Evolutionary conservation across 1,140 invertebrate genomes (phyloP).

Genomic region (Pachypsylla venusta): DNA sequence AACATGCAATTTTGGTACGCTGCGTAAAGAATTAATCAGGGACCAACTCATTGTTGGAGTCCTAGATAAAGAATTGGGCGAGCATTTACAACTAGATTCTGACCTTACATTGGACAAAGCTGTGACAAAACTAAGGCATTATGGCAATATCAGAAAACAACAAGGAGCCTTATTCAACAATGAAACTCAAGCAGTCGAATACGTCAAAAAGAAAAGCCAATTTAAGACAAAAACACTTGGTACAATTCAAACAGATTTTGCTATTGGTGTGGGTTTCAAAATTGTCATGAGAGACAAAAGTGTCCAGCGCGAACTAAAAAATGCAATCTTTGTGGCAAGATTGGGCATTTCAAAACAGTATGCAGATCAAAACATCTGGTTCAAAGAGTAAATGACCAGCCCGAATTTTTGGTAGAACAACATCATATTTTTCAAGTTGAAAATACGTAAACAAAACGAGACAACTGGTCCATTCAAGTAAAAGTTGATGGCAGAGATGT

Average conservation of each 20-base stretch:
- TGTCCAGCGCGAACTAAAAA: neutral
- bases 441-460: neutral
- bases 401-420: neutral
- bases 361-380: neutral
- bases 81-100: slow-evolving; percentile 25
- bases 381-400: neutral
- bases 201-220: no score
- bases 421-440: neutral
- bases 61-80: slow-evolving; percentile 22
- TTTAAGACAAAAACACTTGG: no score
- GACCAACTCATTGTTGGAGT: slow-evolving; percentile 29
- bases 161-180: no score
- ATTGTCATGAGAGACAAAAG: neutral
- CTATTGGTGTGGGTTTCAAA: neutral
- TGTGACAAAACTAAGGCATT: slow-evolving; percentile 11
- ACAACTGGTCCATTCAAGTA: neutral
- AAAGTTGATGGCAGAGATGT: neutral
- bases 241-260: no score
- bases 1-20: slow-evolving; percentile 22
- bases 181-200: no score
- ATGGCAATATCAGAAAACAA: neutral
- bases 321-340: neutral
- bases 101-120: slow-evolving; percentile 25
- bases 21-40: slow-evolving; percentile 26
- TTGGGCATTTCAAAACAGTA: neutral